Evolutionary conservation across 2,113 vertebrate species (phyloP).

Genomic region (Erythrolamprus reginae): DNA sequence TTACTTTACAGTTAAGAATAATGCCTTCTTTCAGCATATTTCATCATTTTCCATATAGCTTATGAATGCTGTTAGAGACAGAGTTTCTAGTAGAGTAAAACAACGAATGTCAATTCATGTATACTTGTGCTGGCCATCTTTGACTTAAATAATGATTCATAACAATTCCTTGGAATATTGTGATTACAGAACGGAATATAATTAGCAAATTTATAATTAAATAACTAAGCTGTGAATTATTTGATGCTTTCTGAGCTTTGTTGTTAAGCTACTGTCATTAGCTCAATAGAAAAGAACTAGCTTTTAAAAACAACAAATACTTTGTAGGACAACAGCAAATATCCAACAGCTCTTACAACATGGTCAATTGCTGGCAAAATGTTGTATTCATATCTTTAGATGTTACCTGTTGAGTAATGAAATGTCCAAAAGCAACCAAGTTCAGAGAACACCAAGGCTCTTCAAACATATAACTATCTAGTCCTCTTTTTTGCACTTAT

Average conservation of each 20-base stretch:
- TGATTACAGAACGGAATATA: neutral
- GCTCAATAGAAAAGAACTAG: constrained; percentile 3
- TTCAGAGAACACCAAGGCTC: neutral
- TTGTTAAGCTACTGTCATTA: neutral
- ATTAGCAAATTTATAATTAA: neutral
- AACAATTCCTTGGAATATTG: neutral
- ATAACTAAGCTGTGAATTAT: neutral
- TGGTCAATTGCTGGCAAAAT: neutral
- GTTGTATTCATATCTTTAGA: neutral
- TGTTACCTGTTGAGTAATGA: neutral
- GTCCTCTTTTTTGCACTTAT: neutral
- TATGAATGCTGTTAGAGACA: neutral
- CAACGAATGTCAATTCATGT: neutral
- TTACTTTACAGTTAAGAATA: neutral
- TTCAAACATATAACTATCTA: neutral
- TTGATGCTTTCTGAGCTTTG: neutral
- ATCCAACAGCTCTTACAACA: constrained; percentile 13
- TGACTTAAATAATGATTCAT: neutral
- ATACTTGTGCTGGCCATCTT: neutral
- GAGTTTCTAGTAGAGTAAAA: neutral
- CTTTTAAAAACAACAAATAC: constrained; percentile 1
- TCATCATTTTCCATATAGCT: neutral
- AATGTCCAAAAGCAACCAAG: neutral
- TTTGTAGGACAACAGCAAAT: neutral
- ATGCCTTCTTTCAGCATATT: neutral